Base-by-base conservation (phyloP, 53 echinoderm and acorn worm species). In the Holothuria leucospilota region DNA sequence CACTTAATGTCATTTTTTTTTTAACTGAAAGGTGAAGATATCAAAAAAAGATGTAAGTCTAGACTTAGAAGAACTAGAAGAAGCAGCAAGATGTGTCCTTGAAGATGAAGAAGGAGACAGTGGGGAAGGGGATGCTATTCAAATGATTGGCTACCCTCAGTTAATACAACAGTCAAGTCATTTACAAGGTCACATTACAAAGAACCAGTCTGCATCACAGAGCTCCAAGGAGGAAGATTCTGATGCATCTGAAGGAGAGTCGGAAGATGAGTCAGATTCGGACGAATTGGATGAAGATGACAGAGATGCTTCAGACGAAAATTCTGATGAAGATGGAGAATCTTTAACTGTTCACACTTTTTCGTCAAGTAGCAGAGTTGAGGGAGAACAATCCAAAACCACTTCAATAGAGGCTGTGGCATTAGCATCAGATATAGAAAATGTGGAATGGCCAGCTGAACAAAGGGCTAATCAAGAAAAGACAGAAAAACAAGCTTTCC, bases 21-120 rank as follows among this genome's bases (percentile, higher is more conserved):
- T 26, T 70, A 28, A 27, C 24, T 68, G 1, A 9, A 81, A 96
- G 96, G 91, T 93, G 38, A 73, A 93, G 51, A 73, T 96, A 21
- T 72, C 69, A 4, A 96, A 96, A 87, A 82, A 89, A 20, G 90
- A 88, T 39, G 63, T 96, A 59, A 87, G 71, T 41, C 87, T 96
- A 21, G 93, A 93, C 81, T 89, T 96, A 26, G 87, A 85, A 24
- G 93, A 93, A 72, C 86, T 96, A 34, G 96, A 96, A 62, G 94
- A 92, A 63, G 96, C 96, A 26, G 68, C 83, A 21, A 29, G 88
- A n/a, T 89, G 79, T 63, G 66, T 68, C 67, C 75, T 84, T 64
- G 92, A 91, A 7, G 78, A 85, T 18, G 61, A 58, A 38, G 73
- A 64, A 42, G 89, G 52, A 20, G 41, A 63, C 51, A 63, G 21